Evolutionary conservation across 2,797 vertebrate genomes (phyloP), one percentile per base, ranked within the genome.

Genomic region (Peromyscus attwateri): DNA sequence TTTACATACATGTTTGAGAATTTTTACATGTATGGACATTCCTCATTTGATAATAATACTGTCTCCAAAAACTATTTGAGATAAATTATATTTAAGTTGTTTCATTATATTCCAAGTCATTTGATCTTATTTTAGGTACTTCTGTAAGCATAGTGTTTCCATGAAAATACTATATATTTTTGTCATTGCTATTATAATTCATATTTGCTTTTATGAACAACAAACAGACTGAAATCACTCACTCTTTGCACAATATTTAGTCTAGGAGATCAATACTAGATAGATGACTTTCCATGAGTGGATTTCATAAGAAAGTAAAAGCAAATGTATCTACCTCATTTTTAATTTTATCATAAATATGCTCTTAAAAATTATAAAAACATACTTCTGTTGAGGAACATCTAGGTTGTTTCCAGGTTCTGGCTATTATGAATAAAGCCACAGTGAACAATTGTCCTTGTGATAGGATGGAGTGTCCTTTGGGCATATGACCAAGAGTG

Each of bases 311-410:
- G 4, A 49, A 52, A 68, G 1, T 52, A n/a, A 34, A 8, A 23
- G 19, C 11, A 85, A 85, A 46, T 62, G 2, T 83, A 52, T 75
- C 8, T 57, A 2, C 46, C 2, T 77, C 40, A 1, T 64, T 73
- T 11, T 64, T 89, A 68, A 66, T 12, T 49, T 79, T 68, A 57
- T 40, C 46, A 89, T 81, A 91, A 46, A 89, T 89, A 92, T 25
- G 40, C 14, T 62, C 55, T 57, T 94, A 93, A 91, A 71, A 92
- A 55, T 11, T 85, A n/a, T 49, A 37, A 96, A 85, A 12, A 17
- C 77, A 29, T 17, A 57, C 5, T n/a, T 80, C 34, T 12, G 1
- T 7, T 80, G 77, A n/a, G 19, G 46, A 49, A 49, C 46, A 49
- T 49, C 8, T 49, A 49, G 10, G 46, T 49, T 49, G 46, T 10